These are phyloP conservation scores for Seriola quinqueradiata DNA, from an alignment of 2,113 vertebrate genomes.

Conservation along the genomic window DNA sequence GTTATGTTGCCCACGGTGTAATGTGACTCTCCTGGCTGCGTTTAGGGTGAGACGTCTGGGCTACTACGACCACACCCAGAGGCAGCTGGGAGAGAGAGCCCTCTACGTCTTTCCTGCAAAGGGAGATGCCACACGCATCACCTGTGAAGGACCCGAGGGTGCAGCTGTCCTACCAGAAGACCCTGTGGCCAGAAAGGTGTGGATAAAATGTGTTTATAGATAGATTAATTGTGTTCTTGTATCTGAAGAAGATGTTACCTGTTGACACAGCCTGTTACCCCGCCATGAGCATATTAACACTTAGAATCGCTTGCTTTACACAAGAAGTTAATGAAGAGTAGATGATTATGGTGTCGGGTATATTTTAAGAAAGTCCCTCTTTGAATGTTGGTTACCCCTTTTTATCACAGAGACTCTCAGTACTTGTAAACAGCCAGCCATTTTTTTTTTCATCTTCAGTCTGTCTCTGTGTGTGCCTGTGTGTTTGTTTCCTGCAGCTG, in stretches of 20 bases:
- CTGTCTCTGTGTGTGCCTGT: background rate
- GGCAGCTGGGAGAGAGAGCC: conserved; percentile 95
- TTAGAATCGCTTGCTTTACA: conserved; percentile 18
- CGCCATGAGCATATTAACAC: background rate
- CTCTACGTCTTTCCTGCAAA: conserved; percentile 96
- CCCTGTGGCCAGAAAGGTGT: conserved; percentile 93
- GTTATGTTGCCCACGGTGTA: background rate
- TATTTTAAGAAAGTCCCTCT: background rate
- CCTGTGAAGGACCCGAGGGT: conserved; percentile 94
- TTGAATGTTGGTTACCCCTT: background rate
- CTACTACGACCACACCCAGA: conserved; percentile 97
- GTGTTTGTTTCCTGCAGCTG: conserved; percentile 75
- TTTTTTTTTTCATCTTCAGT: conserved; percentile 56
- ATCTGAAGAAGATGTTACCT: background rate
- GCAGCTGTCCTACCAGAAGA: conserved; percentile 92
- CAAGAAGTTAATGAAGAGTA: background rate
- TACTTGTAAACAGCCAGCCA: too few species aligned
- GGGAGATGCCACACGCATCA: conserved; percentile 93
- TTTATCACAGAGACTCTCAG: background rate
- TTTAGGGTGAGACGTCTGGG: conserved; percentile 93
- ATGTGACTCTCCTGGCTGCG: background rate
- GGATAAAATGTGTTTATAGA: conserved; percentile 19
- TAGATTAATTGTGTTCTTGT: background rate
- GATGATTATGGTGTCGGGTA: background rate
- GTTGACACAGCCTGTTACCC: background rate